Percentiles rank a stretch among this genome's conserved stretches.
These are phyloP conservation scores for Lithodes maja DNA, from an alignment of 2,888 invertebrate genomes.

Conservation along the genomic window DNA sequence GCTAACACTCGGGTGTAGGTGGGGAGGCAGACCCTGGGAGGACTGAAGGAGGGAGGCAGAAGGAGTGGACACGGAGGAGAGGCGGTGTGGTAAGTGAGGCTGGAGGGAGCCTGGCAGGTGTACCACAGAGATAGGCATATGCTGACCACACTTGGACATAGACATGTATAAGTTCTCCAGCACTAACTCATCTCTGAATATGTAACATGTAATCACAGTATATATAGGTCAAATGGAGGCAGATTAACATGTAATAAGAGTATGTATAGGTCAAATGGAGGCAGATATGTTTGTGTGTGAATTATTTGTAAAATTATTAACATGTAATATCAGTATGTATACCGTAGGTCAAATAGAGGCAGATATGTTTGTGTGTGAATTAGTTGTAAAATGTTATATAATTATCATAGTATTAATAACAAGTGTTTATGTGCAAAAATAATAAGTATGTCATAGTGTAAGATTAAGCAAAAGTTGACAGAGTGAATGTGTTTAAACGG, in stretches of 20 bases:
- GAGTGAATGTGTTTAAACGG: background rate
- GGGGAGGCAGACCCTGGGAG: background rate
- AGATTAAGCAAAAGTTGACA: background rate
- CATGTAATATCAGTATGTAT: background rate
- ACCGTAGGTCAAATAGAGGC: background rate
- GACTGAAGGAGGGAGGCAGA: constrained; percentile 25
- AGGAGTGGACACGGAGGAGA: constrained; percentile 37
- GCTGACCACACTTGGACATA: constrained; percentile 33
- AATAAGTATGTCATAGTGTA: background rate
- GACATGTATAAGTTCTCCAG: constrained; percentile 58
- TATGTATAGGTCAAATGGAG: background rate
- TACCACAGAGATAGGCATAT: constrained; percentile 61
- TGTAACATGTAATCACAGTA: background rate
- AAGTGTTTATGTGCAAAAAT: background rate
- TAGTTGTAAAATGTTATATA: no score
- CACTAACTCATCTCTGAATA: constrained; percentile 43
- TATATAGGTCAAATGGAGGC: background rate
- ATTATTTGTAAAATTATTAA: background rate
- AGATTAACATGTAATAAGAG: background rate
- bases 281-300: background rate
- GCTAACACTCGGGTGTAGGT: background rate
- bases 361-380: background rate
- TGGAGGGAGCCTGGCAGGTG: constrained; percentile 46
- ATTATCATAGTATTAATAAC: background rate
- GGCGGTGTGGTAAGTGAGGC: constrained; percentile 30